Percentiles rank a stretch among this genome's conserved stretches.
These are phyloP conservation scores for Hexactinellida sp. DNA, from an alignment of 37 sponge, comb jelly and placozoan genomes.

Conservation along the genomic window DNA sequence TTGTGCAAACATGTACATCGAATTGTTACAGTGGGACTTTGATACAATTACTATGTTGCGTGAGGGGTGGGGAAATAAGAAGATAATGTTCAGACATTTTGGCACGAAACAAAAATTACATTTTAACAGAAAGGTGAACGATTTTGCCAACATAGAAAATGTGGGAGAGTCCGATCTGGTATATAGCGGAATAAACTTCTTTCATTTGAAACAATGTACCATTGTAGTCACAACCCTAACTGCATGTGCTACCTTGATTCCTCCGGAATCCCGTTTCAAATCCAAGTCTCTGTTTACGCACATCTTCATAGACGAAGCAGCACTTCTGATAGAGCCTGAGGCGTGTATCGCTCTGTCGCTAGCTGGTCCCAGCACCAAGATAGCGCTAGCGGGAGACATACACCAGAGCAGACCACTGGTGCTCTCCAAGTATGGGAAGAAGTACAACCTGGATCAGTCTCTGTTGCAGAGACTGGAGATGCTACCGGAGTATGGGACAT, in stretches of 20 bases:
- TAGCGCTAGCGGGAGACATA: background rate
- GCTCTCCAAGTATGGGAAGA: background rate
- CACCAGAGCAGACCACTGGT: background rate
- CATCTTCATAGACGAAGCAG: constrained; percentile 7
- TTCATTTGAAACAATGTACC: background rate
- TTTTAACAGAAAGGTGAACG: background rate
- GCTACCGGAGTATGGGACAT: background rate
- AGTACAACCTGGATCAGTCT: background rate
- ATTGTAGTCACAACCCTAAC: background rate
- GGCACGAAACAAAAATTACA: background rate
- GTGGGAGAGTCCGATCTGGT: background rate
- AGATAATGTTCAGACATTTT: constrained; percentile 1
- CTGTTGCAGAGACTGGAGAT: background rate
- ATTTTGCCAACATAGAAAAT: background rate
- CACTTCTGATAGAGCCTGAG: background rate
- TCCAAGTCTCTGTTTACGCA: background rate
- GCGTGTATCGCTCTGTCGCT: background rate
- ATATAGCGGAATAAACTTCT: background rate
- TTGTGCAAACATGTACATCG: background rate
- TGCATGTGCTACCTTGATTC: background rate
- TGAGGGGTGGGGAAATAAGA: background rate
- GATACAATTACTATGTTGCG: constrained; percentile 2
- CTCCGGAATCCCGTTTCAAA: background rate
- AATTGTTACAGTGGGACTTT: background rate
- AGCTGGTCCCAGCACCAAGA: background rate